Percentiles rank a stretch among this genome's conserved stretches.
phyloP scores from a whole-genome alignment of 2,797 vertebrate genomes.

The Typhlichthys eigenmanni region DNA sequence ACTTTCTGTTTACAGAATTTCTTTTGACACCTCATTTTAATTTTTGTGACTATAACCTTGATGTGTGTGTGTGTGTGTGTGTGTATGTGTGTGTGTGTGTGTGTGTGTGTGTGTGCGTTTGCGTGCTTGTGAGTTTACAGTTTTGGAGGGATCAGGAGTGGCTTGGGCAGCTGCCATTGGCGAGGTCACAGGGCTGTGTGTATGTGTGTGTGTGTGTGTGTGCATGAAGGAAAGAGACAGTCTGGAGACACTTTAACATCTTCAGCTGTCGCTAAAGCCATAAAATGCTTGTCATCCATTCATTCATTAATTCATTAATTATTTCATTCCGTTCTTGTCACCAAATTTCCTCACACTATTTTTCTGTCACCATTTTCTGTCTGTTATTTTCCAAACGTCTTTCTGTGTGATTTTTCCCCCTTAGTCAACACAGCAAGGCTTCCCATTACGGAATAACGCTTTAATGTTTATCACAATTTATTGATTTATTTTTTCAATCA shows the following conservation, averaged over 20 bases:
- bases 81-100: constrained; percentile 13
- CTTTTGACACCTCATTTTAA: no score
- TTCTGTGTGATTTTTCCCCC: no score
- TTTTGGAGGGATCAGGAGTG: constrained; percentile 31
- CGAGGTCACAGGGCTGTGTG: constrained; percentile 38
- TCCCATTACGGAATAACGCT: no score
- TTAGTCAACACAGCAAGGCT: no score
- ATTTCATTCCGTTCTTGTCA: background rate
- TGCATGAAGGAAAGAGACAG: constrained; percentile 32
- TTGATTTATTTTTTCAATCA: no score
- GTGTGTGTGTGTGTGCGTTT: constrained; percentile 6
- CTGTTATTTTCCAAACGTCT: background rate
- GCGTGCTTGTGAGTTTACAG: constrained; percentile 20
- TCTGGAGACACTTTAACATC: constrained; percentile 58
- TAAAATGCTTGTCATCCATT: constrained; percentile 35
- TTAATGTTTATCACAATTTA: no score
- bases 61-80: constrained; percentile 6
- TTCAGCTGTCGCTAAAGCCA: constrained; percentile 60
- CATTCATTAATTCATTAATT: background rate
- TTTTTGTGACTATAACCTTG: background rate
- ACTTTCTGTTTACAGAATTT: no score
- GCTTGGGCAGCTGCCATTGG: constrained; percentile 60
- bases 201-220: background rate
- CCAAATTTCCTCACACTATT: background rate
- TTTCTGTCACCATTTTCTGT: background rate